These are phyloP conservation scores for Caenorhabditis auriculariae DNA, from an alignment of 2,888 invertebrate species.

Conservation along the genomic window DNA sequence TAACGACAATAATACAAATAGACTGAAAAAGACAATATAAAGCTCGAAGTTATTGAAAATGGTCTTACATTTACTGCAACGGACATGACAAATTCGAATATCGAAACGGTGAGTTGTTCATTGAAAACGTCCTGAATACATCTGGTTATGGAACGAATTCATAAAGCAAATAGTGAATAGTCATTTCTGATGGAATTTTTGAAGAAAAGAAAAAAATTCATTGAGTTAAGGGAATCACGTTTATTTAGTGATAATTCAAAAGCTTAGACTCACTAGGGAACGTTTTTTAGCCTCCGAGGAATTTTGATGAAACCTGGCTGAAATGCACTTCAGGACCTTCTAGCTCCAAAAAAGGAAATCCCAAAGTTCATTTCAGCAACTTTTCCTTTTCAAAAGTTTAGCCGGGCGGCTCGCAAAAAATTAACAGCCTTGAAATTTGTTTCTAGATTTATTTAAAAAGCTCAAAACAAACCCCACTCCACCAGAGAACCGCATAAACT, in stretches of 20 bases:
- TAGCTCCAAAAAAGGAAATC: too few relatives aligned
- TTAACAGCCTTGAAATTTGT: background rate
- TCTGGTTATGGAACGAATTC: background rate
- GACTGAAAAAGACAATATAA: constrained; percentile 43
- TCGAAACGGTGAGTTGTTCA: constrained; percentile 57
- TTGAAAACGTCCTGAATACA: constrained; percentile 53
- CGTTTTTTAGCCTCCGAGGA: too few relatives aligned
- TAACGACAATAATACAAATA: constrained; percentile 49
- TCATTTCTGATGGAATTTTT: too few relatives aligned
- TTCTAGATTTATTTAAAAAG: background rate
- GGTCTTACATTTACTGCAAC: constrained; percentile 45
- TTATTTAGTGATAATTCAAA: too few relatives aligned
- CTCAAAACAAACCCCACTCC: constrained; percentile 56
- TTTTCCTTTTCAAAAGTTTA: background rate
- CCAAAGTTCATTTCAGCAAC: background rate
- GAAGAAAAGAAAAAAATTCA: too few relatives aligned
- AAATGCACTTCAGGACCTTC: too few relatives aligned
- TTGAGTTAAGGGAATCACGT: too few relatives aligned
- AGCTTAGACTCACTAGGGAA: too few relatives aligned
- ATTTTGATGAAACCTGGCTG: too few relatives aligned
- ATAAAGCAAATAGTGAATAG: too few relatives aligned
- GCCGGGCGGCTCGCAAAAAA: background rate
- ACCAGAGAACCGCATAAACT: constrained; percentile 59
- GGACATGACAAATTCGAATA: constrained; percentile 59
- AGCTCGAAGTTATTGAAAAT: too few relatives aligned